phyloP scores from a whole-genome alignment of 2,113 vertebrate genomes.

The Scomber japonicus region DNA sequence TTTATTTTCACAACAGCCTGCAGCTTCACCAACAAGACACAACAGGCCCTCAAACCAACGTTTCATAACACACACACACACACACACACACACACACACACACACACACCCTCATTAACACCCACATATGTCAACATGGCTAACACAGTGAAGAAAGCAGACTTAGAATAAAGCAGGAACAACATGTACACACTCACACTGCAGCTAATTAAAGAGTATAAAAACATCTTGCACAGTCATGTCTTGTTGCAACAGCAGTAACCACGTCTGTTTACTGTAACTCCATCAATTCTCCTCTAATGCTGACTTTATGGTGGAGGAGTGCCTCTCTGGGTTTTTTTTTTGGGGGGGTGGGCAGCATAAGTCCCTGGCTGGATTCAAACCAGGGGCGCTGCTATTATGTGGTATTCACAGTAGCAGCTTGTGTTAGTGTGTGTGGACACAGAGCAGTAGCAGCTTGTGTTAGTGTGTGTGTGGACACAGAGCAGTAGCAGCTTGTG shows the following conservation, averaged over 20 bases:
- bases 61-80: conserved; percentile 34
- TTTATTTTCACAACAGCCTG: conserved; percentile 17
- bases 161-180: conserved; percentile 10
- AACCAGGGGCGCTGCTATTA: too few species aligned
- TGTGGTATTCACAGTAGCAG: not conserved
- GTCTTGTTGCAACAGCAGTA: too few species aligned
- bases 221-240: too few species aligned
- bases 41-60: conserved; percentile 3
- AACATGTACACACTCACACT: not conserved
- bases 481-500: conserved; percentile 40
- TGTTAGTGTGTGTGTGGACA: conserved; percentile 52
- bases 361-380: too few species aligned
- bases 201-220: too few species aligned
- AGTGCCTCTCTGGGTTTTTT: too few species aligned
- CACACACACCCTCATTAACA: not conserved
- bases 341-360: too few species aligned
- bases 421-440: conserved; percentile 48
- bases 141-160: not conserved
- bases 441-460: conserved; percentile 42
- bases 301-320: too few species aligned
- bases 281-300: too few species aligned
- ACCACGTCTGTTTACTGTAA: too few species aligned
- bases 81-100: conserved; percentile 9
- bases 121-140: not conserved
- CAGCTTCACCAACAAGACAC: conserved; percentile 28